Conservation (phyloP, 1,140 invertebrate genomes). For the Manduca sexta region DNA sequence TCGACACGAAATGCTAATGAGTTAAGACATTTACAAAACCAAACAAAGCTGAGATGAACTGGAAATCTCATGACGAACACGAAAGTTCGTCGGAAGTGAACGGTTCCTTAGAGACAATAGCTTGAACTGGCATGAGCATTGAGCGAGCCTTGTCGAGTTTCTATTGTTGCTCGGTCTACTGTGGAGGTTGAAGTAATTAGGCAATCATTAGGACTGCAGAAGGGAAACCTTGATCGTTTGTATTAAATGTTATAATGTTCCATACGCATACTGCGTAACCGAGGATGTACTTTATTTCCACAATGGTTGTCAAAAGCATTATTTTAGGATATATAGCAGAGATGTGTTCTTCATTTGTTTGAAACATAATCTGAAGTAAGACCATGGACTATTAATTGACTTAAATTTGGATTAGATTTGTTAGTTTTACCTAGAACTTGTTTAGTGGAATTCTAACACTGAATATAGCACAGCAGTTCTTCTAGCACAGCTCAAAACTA, state of each 20-base stretch:
- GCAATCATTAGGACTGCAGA: constrained; percentile 50
- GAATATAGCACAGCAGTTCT: no score
- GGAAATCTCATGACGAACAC: constrained; percentile 42
- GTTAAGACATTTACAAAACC: constrained; percentile 25
- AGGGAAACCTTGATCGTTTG: constrained; percentile 50
- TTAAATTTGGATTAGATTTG: no score
- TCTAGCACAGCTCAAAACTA: no score
- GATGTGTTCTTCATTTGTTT: no score
- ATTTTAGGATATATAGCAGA: no score
- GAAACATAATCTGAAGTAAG: no score
- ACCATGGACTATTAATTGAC: no score
- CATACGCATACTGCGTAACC: no score
- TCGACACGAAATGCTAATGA: constrained; percentile 26
- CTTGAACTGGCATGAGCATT: constrained; percentile 28
- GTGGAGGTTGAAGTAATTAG: constrained; percentile 52
- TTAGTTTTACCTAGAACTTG: no score
- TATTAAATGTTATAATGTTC: constrained; percentile 29
- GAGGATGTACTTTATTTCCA: no score
- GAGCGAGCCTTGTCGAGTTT: constrained; percentile 36
- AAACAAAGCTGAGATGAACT: constrained; percentile 26
- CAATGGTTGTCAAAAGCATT: no score
- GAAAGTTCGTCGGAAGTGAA: constrained; percentile 46
- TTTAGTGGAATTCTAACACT: no score
- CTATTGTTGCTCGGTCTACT: constrained; percentile 43
- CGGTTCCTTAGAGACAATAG: constrained; percentile 39